These are phyloP conservation scores for Laupala kohalensis DNA, from an alignment of 1,140 invertebrate species.

Conservation along the genomic window DNA sequence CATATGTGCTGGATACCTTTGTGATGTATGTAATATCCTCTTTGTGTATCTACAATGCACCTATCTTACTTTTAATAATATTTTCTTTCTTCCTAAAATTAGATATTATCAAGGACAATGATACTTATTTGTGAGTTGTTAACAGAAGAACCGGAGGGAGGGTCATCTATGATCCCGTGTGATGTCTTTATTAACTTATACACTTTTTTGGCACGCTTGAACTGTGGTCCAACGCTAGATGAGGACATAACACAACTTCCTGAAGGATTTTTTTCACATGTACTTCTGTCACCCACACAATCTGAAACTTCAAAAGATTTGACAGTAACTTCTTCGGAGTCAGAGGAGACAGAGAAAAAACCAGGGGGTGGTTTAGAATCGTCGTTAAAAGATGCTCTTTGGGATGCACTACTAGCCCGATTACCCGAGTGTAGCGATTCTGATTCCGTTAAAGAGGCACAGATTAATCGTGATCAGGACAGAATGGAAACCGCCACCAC, in stretches of 20 bases:
- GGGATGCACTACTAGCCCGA: neutral
- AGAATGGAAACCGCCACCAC: too few species aligned
- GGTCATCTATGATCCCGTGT: conserved; percentile 54
- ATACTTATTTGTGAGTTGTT: conserved; percentile 65
- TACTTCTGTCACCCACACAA: too few species aligned
- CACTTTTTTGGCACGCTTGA: conserved; percentile 50
- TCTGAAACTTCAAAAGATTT: too few species aligned
- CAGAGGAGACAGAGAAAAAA: neutral
- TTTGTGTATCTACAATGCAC: neutral
- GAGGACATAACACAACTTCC: neutral
- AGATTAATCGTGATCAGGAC: too few species aligned
- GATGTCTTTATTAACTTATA: conserved; percentile 53
- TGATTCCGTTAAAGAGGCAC: too few species aligned
- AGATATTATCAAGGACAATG: conserved; percentile 67
- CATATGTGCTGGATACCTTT: conserved; percentile 3
- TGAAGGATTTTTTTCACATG: neutral
- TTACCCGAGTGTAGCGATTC: neutral
- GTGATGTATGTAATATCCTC: neutral
- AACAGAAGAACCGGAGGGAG: conserved; percentile 69
- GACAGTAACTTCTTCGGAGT: neutral
- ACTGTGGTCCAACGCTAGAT: conserved; percentile 31
- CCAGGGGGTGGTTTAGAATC: neutral
- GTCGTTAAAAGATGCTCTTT: neutral
- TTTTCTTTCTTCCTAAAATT: conserved; percentile 17
- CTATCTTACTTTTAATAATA: neutral